Percentiles rank a stretch among this genome's conserved stretches.
Conservation (phyloP, 2,888 invertebrate species). For the Mimachlamys varia region DNA sequence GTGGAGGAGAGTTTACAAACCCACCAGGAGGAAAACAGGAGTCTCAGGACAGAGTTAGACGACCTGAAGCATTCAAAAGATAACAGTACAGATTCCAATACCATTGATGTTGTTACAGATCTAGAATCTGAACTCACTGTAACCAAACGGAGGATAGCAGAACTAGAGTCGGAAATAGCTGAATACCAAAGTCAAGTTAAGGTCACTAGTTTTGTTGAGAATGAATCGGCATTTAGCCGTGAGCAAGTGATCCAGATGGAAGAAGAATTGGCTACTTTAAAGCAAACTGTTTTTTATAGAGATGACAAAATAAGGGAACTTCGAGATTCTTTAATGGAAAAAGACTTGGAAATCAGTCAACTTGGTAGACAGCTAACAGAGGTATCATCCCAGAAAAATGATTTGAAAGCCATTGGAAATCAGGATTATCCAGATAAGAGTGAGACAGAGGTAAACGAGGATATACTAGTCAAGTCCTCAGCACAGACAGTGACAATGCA, state of each 20-base stretch:
- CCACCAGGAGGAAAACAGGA: constrained; percentile 41
- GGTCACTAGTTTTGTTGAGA: not conserved
- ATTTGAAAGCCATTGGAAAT: not conserved
- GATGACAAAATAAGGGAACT: constrained; percentile 2
- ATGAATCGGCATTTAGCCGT: constrained; percentile 9
- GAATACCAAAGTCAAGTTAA: constrained; percentile 41
- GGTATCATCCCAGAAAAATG: not conserved
- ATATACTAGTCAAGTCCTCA: not conserved
- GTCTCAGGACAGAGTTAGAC: constrained; percentile 39
- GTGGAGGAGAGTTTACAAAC: constrained; percentile 40
- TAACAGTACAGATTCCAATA: constrained; percentile 42
- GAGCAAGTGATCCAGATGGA: not conserved
- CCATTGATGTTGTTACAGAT: constrained; percentile 56
- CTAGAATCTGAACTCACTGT: constrained; percentile 54
- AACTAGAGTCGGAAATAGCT: constrained; percentile 58
- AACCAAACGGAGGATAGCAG: constrained; percentile 52
- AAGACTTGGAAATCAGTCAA: not conserved
- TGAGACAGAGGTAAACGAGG: constrained; percentile 44
- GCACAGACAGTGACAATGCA: constrained; percentile 37
- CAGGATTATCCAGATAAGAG: constrained; percentile 30
- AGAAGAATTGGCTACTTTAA: not conserved
- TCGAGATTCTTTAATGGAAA: not conserved
- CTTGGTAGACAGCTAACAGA: not conserved
- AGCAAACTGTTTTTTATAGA: not conserved
- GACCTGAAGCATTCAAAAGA: constrained; percentile 37